Base-by-base conservation (phyloP, 1,140 invertebrate species). In the Yoshiicerus persimilis region DNA sequence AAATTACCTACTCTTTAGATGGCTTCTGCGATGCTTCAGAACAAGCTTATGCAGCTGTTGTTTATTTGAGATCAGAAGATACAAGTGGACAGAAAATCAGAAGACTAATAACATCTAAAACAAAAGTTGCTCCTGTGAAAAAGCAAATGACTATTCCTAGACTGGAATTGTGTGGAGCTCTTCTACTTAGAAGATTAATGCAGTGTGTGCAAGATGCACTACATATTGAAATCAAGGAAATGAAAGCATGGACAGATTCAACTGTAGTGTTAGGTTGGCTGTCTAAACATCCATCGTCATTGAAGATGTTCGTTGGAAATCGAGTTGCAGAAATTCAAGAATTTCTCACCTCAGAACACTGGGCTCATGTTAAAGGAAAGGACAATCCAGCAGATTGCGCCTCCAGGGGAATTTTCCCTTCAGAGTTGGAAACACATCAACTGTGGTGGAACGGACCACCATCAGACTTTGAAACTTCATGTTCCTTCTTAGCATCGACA, bases 251-350 rank as follows among this genome's bases (percentile, higher is more conserved):
- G 92, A 90, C 88, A 5, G 93, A 93, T 87, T 92, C 92, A 1
- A 91, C 89, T 11, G 92, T 92, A 9, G 91, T 91, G 0, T 34
- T 93, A 20, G 86, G 84, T 4, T 93, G 92, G 92, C 89, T 89
- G 88, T 64, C 85, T 84, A 4, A n/a, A n/a, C n/a, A n/a, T n/a
- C n/a, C 91, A 91, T 10, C 75, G 91, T n/a, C 90, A 88, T 92
- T 90, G 77, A 92, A 93, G 88, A 92, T 91, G 1, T 93, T 92
- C 89, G 92, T 93, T 0, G 92, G 92, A 2, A 93, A 41, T 4
- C 30, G 36, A 66, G 23, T 11, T 6, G 39, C 10, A 11, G 4
- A 41, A 41, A 11, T 41, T 11, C 4, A 41, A 11, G 39, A 41
- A 41, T 41, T 2, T 11, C 39, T 41, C 2, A 9, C 39, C 2